Evolutionary conservation across 2,797 vertebrate genomes (phyloP), one percentile per base, ranked within the genome.

Genomic region (Platyrinchus mystaceus): DNA sequence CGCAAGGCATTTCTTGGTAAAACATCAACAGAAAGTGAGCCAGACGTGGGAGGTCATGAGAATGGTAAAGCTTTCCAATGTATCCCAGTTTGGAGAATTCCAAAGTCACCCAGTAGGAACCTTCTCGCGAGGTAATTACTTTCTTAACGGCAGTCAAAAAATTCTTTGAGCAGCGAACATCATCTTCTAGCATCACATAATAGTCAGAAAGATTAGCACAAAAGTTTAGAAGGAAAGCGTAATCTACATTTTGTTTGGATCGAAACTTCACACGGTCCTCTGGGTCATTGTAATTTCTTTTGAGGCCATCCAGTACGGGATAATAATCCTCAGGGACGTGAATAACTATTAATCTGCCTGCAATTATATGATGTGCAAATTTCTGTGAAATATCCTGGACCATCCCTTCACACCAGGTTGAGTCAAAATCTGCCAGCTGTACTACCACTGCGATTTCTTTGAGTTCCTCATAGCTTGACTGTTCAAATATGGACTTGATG

Each of bases 1-100:
- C 99, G 2, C 99, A 99, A 97, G 99, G 99, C 99, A 99, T 99
- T 97, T 99, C 99, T 98, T 99, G 99, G 98, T 99, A 99, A 97
- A 99, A 99, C 99, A 99, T 99, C 96, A 99, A 98, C 88, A 99
- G 98, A 98, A 99, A 99, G 93, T 99, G 99, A 28, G 99, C 99
- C 95, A 99, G 94, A 11, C 99, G 98, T 9, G 99, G 99, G 84
- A 99, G 98, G 95, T 99, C 99, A 89, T 97, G 98, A 73, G 99
- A 99, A 94, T 99, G 99, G 97, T 99, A 99, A 55, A 99, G 98
- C 93, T 99, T 99, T 91, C 99, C 99, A 77, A 99, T 99, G 97
- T 99, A 99, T 15, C 99, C 99, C 92, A 99, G 98, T 94, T 99
- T 99, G 83, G 99, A 99, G 97, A 99, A 99, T 95, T 99, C 99